Conservation (phyloP, 2,113 vertebrate genomes). For the Hydrolagus affinis region DNA sequence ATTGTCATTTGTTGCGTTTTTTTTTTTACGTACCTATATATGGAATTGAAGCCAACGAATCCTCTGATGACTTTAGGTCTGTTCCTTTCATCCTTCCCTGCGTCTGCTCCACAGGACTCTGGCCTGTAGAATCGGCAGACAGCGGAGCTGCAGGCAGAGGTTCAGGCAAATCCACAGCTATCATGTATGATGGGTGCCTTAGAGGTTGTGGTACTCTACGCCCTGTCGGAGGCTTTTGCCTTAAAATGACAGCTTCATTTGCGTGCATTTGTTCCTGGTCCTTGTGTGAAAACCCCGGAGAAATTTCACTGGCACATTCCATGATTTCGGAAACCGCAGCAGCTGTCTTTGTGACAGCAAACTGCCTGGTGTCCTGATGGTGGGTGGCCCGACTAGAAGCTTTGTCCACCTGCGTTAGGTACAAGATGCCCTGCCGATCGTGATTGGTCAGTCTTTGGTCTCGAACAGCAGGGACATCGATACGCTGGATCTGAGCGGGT, state of each 20-base stretch:
- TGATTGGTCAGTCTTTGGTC: constrained; percentile 53
- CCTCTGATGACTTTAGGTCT: constrained; percentile 51
- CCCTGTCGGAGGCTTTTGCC: constrained; percentile 83
- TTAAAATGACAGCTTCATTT: constrained; percentile 56
- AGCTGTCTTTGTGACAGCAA: not conserved
- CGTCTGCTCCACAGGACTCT: not conserved
- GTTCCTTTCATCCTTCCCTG: not conserved
- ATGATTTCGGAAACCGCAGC: not conserved
- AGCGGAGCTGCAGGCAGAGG: constrained; percentile 36
- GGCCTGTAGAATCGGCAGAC: not conserved
- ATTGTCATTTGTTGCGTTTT: too few relatives aligned
- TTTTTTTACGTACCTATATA: constrained; percentile 77
- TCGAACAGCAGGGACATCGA: not conserved
- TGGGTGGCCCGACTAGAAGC: not conserved
- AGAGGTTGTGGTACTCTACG: constrained; percentile 63
- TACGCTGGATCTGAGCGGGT: not conserved
- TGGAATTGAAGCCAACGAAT: constrained; percentile 89
- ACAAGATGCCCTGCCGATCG: constrained; percentile 36
- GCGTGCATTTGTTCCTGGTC: constrained; percentile 1
- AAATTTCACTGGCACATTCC: not conserved
- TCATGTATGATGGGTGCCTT: constrained; percentile 70
- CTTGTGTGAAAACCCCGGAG: not conserved
- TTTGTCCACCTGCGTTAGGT: not conserved
- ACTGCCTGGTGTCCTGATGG: constrained; percentile 8
- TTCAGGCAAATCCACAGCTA: constrained; percentile 65